Percentiles rank a stretch among this genome's conserved stretches.
These are phyloP conservation scores for Tanytarsus gracilentus DNA, from an alignment of 2,888 invertebrate genomes.

Conservation along the genomic window DNA sequence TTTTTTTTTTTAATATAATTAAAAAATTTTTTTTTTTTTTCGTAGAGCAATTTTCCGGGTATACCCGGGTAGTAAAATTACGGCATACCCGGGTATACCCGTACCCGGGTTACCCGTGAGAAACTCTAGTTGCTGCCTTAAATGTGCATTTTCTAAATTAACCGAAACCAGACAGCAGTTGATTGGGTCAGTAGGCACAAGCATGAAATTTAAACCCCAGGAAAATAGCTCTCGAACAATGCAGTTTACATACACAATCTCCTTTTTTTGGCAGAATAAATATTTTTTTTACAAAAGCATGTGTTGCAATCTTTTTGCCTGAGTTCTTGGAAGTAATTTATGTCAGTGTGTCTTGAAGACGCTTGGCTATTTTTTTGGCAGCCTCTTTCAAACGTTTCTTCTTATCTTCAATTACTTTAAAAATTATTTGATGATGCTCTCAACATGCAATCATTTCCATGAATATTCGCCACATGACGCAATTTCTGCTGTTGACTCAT, in stretches of 20 bases:
- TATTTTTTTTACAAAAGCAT: not conserved
- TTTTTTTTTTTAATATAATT: too few species aligned
- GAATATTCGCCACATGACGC: too few species aligned
- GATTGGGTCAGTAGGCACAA: conserved; percentile 27
- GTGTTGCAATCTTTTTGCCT: conserved; percentile 3
- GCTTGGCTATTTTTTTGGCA: not conserved
- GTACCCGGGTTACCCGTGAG: too few species aligned
- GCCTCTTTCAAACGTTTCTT: too few species aligned
- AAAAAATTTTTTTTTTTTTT: not conserved
- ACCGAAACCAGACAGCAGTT: conserved; percentile 19
- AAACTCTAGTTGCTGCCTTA: too few species aligned
- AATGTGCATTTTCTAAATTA: too few species aligned
- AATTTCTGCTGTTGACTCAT: too few species aligned
- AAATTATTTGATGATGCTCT: not conserved
- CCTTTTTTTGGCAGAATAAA: not conserved
- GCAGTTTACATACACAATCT: too few species aligned
- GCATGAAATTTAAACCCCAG: conserved; percentile 11
- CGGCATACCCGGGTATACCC: too few species aligned
- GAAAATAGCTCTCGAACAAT: conserved; percentile 2
- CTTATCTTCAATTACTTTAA: too few species aligned
- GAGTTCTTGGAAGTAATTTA: conserved; percentile 20
- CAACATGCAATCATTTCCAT: not conserved
- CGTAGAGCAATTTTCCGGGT: too few species aligned
- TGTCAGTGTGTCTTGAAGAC: conserved; percentile 12
- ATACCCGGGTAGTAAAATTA: too few species aligned